Base-by-base conservation (phyloP, 2,888 invertebrate genomes). In the Hirtodrosophila histrioides region DNA sequence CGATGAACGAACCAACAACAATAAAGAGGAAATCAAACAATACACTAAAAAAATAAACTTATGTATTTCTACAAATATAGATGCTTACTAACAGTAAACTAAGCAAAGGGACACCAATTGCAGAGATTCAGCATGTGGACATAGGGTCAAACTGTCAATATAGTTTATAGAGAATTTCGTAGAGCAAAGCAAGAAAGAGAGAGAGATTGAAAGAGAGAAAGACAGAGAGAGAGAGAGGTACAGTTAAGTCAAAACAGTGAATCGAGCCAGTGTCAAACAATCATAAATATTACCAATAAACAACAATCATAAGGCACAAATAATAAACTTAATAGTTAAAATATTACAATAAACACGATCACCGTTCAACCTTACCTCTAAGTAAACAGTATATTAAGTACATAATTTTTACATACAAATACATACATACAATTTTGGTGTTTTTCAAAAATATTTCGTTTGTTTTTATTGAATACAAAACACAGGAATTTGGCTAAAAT, bases 401-500 rank as follows among this genome's bases (percentile, higher is more conserved):
- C 77, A 73, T 54, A 61, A 23, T 27, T 41, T 66, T 60, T 76
- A 76, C 72, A 73, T 56, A 69, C 65, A 77, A 66, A 48, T 67
- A 77, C 68, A 72, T 67, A 74, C 73, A 74, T 73, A 82, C 62
- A 71, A 70, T 58, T 62, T 68, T 53, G 39, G 41, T 44, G 31
- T 53, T 62, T 65, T 33, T 65, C 46, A 63, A 76, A 87, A 86
- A 82, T 79, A 82, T 69, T 78, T 76, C 39, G 35, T 58, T 74
- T 62, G 57, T 46, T 75, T 58, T 78, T 45, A 44, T 87, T 68
- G 66, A 68, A 83, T 83, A 83, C 80, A 83, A 83, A 75, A 82
- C 82, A 83, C 86, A 86, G 66, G 65, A 86, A 83, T 81, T 83
- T 88, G 76, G 86, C 82, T 83, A 83, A 76, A 83, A 72, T 76